Evolutionary conservation across 2,797 vertebrate species (phyloP).

Genomic region (Semotilus atromaculatus): DNA sequence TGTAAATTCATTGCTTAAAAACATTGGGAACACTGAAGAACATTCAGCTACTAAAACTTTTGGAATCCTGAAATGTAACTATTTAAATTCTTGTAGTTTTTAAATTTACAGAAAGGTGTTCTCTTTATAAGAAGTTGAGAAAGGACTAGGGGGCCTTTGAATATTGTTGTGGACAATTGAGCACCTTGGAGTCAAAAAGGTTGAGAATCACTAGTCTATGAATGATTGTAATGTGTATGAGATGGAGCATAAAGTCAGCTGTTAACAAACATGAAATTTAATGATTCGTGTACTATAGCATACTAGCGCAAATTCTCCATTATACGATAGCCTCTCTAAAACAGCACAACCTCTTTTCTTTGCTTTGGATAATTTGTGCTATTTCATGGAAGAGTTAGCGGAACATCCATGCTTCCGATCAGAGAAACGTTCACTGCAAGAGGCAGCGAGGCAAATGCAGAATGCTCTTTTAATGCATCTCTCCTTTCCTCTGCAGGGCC

Average conservation of each 20-base stretch:
- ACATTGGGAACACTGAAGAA: not conserved
- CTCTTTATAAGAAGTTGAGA: not conserved
- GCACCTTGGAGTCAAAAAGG: not conserved
- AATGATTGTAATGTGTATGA: not conserved
- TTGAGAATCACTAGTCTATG: not conserved
- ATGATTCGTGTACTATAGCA: not conserved
- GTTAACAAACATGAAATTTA: not conserved
- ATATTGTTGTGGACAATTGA: not conserved
- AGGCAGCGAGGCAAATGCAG: conserved; percentile 24
- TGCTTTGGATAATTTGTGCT: conserved; percentile 2
- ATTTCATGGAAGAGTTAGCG: conserved; percentile 1
- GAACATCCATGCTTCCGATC: conserved; percentile 4
- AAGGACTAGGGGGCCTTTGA: not conserved
- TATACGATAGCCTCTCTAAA: not conserved
- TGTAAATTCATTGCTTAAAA: too few species aligned
- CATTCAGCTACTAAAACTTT: not conserved
- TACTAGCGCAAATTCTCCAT: not conserved
- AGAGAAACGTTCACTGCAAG: conserved; percentile 8
- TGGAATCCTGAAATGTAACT: not conserved
- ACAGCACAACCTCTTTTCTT: not conserved
- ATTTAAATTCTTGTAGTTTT: not conserved
- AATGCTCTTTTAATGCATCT: conserved; percentile 47
- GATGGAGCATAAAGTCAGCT: not conserved
- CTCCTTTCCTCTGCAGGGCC: conserved; percentile 48
- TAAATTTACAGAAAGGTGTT: not conserved